Evolutionary conservation across 2,888 invertebrate genomes (phyloP), one percentile per base, ranked within the genome.

Genomic region (Ophion ventricosus): DNA sequence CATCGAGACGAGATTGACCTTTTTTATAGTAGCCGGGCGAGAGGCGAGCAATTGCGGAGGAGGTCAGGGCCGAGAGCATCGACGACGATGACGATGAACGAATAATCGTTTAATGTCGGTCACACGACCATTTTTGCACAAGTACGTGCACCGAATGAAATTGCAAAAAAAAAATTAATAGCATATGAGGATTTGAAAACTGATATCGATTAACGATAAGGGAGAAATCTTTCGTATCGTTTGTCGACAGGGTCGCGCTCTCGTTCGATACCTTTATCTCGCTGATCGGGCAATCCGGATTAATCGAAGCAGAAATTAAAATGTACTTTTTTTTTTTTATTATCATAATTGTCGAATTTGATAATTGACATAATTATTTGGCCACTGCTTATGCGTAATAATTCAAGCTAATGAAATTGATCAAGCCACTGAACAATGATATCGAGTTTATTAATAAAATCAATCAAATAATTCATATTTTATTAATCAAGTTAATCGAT

Each of bases 41-140:
- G 78, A 49, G n/a, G 17, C 83, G 79, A 86, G 84, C 84, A 86
- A 77, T 73, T 59, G 74, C 63, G 84, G 77, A 85, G 78, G 85
- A 88, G 89, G 87, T 88, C 87, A 88, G 86, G 88, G 87, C 79
- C 85, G 84, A 64, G 85, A 87, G 78, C 83, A 83, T 84, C 25
- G 79, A 64, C 35, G 35, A 35, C 35, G 84, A 76, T 56, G 64
- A 63, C 80, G 67, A 80, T 73, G 74, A 74, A 75, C 70, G 67
- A 79, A 86, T 69, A 54, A 85, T 69, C 66, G 59, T 85, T 80
- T 17, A 35, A 70, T 57, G 59, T 61, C 29, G 35, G 35, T 54
- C n/a, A 26, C 66, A 57, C 72, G 17, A 59, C 3, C 70, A 56
- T 49, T 82, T 73, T 72, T 20, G 14, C 25, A 43, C 29, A 56